Evolutionary conservation across 2,797 vertebrate genomes (phyloP).

Genomic region (Manis pentadactyla): DNA sequence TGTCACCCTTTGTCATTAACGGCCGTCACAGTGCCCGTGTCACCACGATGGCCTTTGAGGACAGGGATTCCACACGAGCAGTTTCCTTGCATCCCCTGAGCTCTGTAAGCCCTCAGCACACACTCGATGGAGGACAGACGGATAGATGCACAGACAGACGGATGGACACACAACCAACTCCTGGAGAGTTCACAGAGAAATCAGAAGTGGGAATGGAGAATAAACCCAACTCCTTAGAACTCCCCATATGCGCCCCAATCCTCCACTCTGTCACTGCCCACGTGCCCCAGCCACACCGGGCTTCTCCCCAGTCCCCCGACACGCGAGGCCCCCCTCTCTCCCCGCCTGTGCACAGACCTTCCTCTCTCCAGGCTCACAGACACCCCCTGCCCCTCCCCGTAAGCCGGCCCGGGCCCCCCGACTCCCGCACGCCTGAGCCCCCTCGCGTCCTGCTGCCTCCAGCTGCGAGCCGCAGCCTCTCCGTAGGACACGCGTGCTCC

Average conservation of each 20-base stretch:
- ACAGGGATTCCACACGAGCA: background rate
- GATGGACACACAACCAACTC: background rate
- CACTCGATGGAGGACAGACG: background rate
- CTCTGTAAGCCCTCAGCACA: background rate
- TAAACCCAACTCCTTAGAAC: background rate
- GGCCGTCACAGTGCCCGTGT: background rate
- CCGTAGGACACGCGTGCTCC: fast-evolving
- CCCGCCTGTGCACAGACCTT: background rate
- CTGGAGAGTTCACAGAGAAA: background rate
- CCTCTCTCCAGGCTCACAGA: background rate
- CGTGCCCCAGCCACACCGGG: background rate
- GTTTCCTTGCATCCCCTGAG: background rate
- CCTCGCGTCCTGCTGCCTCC: too few species aligned
- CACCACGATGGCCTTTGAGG: background rate
- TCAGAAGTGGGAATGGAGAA: background rate
- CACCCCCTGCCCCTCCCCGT: background rate
- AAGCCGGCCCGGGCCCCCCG: background rate
- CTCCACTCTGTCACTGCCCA: background rate
- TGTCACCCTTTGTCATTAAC: background rate
- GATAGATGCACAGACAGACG: background rate
- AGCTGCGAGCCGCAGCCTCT: background rate
- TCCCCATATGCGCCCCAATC: background rate
- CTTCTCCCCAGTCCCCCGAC: background rate
- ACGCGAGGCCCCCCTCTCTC: fast-evolving
- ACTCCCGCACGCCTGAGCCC: too few species aligned